Evolutionary conservation across 2,113 vertebrate genomes (phyloP).

Genomic region (Pagrus major): DNA sequence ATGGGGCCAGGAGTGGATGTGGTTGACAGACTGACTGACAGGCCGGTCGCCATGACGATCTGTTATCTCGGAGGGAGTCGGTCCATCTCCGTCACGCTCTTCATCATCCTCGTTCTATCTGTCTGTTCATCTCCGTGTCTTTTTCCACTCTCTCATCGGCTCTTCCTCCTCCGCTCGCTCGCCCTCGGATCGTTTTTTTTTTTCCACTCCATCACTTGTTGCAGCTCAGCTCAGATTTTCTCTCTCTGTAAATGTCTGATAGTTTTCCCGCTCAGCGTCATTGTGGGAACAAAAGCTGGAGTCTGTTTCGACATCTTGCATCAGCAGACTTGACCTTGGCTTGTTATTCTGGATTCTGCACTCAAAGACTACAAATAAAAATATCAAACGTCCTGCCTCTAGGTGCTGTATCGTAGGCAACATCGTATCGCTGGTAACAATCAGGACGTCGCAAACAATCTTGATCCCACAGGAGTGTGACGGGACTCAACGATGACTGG

Average conservation of each 20-base stretch:
- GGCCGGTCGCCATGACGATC: constrained; percentile 68
- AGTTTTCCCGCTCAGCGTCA: neutral
- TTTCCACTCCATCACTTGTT: neutral
- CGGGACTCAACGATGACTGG: too few relatives aligned
- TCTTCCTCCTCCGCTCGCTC: constrained; percentile 50
- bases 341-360: too few relatives aligned
- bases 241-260: neutral
- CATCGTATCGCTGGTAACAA: too few relatives aligned
- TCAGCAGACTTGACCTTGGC: too few relatives aligned
- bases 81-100: constrained; percentile 47
- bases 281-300: neutral
- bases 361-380: too few relatives aligned
- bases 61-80: constrained; percentile 59
- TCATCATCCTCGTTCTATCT: constrained; percentile 53
- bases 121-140: constrained; percentile 68
- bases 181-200: neutral
- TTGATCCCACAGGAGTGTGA: too few relatives aligned
- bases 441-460: too few relatives aligned
- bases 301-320: too few relatives aligned
- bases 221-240: neutral
- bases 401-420: too few relatives aligned
- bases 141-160: constrained; percentile 63
- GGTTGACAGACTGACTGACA: constrained; percentile 80
- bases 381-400: too few relatives aligned
- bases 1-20: constrained; percentile 72